Evolutionary conservation across 1,140 invertebrate genomes (phyloP), one percentile per base, ranked within the genome.

Genomic region (Musca domestica): DNA sequence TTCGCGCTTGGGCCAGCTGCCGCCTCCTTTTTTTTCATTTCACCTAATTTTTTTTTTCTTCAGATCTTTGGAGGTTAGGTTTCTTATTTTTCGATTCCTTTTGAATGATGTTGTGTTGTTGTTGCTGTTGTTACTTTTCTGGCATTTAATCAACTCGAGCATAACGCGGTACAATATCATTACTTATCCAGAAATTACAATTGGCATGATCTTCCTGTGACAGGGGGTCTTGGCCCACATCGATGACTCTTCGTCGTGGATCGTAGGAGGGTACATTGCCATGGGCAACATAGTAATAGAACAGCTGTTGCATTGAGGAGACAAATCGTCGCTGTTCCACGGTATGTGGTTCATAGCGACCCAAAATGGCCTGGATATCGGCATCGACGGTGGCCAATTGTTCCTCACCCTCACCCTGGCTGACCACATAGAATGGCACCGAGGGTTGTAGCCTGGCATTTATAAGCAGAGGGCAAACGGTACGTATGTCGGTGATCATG

Each of bases 221-320:
- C 7, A 88, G 76, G 0, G 86, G 83, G 75, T 92, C 91, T 75
- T 92, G 89, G 3, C 85, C 89, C 1, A 92, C 86, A 23, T 88
- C 83, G 1, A 92, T 82, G 19, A 92, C 82, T 34, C 86, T 84
- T 2, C 83, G 82, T 6, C 84, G 81, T 6, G 80, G 72, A 48
- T 88, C 84, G 1, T 82, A 83, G 2, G 87, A 84, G 6, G 86
- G 79, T 20, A 92, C 81, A 54, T 86, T 86, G 10, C 90, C 91
- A 68, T 91, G 86, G 83, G 88, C 88, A 0, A 93, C 91, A 71
- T 88, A 94, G 70, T 90, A 87, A 74, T 93, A 93, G 77, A 95
- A 95, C 1, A 93, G 77, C 64, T 91, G 87, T 74, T 93, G 91
- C 83, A 94, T 92, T 2, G 91, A 89, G 1, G 88, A 87, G 41